Percentiles rank a stretch among this genome's conserved stretches.
These are phyloP conservation scores for Synanthedon vespiformis DNA, from an alignment of 2,888 invertebrate genomes.

Conservation along the genomic window DNA sequence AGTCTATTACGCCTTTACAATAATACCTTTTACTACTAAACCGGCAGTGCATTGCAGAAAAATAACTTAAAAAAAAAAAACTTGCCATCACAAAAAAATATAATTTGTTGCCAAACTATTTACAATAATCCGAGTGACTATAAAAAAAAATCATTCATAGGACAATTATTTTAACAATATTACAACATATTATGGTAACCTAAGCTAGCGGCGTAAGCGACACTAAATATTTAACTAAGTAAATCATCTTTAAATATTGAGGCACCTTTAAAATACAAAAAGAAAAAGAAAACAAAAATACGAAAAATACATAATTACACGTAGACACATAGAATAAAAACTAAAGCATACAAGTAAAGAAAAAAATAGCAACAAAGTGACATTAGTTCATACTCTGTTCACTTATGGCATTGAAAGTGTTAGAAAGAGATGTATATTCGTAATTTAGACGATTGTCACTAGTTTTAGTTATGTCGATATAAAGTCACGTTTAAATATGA, in stretches of 20 bases:
- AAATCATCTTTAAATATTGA: background rate
- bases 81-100: constrained; percentile 59
- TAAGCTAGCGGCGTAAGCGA: constrained; percentile 13
- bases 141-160: constrained; percentile 13
- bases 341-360: no score
- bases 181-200: constrained; percentile 16
- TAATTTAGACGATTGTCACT: no score
- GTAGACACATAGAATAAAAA: no score
- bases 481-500: no score
- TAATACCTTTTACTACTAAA: background rate
- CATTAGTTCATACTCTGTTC: no score
- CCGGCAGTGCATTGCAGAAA: constrained; percentile 1
- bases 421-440: no score
- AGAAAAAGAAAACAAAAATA: background rate
- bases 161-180: background rate
- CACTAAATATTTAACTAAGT: constrained; percentile 5
- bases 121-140: constrained; percentile 45
- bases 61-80: constrained; percentile 17
- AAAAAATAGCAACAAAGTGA: no score
- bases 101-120: constrained; percentile 60
- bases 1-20: no score
- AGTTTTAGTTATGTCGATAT: no score
- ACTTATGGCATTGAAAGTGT: no score
- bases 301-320: background rate
- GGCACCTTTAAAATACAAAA: background rate